Base-by-base conservation (phyloP, 1,140 invertebrate genomes). In the Archivesica marissinica region DNA sequence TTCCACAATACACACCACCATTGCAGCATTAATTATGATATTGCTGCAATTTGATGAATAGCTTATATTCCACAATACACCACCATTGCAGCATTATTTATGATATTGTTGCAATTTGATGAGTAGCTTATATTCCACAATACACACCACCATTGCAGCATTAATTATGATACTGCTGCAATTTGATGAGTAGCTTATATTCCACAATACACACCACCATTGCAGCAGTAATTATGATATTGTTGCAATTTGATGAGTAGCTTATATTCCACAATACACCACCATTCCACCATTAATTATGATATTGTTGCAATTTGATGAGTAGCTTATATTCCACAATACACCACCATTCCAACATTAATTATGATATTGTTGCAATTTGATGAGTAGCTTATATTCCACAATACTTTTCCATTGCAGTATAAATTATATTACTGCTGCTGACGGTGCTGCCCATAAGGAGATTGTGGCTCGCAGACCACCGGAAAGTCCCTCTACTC, bases 341-440 rank as follows among this genome's bases (percentile, higher is more conserved):
- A 47, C 17, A 52, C 25, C 25, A 52, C 50, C 17, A 52, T 52
- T 52, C 25, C 50, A 52, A 9, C 41, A 44, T 44, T 9, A 44
- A 17, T 9, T 9, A 17, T 17, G 7, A 44, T 44, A 17, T 17
- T 9, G 17, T 44, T 44, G 17, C 7, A 9, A 44, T 9, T 44
- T 17, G 17, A 17, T 44, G 7, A 44, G n/a, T 17, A 44, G 41
- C 17, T 44, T 9, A 7, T 44, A 44, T 44, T 7, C 7, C 41
- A 9, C 17, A 9, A 44, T 9, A 17, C 41, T 41, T 68, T 82
- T 74, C 78, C 50, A 64, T 93, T 94, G 30, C 89, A 96, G 95
- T 89, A 93, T 96, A 66, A 93, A 93, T 11, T 96, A 95, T 89
- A 95, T 96, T 85, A 94, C 95, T 44, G 92, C 91, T 38, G 89